A percentile compares a stretch with the other conserved stretches of the same genome.
Conservation (phyloP, 2,113 vertebrate genomes). For the Ceuthmochares aereus region DNA sequence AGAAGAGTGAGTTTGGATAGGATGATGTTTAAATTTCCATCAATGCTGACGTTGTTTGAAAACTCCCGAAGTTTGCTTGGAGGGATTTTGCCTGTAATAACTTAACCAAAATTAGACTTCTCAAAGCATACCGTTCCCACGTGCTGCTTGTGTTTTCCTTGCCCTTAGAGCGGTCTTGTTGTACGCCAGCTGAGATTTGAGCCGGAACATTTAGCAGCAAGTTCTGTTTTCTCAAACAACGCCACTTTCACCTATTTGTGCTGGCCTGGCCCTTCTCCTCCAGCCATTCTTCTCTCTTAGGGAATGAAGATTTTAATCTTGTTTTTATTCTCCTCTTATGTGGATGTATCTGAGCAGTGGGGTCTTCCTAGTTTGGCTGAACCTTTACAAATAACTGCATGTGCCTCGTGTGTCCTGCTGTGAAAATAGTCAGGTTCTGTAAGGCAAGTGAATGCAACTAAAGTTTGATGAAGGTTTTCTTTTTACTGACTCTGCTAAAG, state of each 20-base stretch:
- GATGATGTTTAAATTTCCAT: neutral
- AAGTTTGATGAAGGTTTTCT: neutral
- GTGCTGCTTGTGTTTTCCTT: neutral
- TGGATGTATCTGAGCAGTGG: neutral
- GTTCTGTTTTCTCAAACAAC: neutral
- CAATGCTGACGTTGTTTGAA: neutral
- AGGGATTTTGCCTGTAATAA: neutral
- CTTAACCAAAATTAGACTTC: neutral
- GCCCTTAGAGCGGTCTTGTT: neutral
- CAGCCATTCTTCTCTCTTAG: neutral
- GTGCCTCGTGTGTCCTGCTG: neutral
- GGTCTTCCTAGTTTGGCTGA: neutral
- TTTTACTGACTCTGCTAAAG: neutral
- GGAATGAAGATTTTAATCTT: neutral
- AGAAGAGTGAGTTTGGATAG: neutral
- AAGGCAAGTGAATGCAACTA: neutral
- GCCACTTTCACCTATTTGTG: neutral
- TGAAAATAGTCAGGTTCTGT: neutral
- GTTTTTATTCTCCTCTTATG: neutral
- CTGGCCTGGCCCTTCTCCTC: neutral
- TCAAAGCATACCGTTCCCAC: neutral
- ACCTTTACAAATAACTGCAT: neutral
- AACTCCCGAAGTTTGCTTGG: neutral
- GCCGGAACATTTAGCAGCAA: neutral
- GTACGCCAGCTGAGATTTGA: neutral